phyloP scores from a whole-genome alignment of 2,113 vertebrate species.

The Leiothrix lutea region DNA sequence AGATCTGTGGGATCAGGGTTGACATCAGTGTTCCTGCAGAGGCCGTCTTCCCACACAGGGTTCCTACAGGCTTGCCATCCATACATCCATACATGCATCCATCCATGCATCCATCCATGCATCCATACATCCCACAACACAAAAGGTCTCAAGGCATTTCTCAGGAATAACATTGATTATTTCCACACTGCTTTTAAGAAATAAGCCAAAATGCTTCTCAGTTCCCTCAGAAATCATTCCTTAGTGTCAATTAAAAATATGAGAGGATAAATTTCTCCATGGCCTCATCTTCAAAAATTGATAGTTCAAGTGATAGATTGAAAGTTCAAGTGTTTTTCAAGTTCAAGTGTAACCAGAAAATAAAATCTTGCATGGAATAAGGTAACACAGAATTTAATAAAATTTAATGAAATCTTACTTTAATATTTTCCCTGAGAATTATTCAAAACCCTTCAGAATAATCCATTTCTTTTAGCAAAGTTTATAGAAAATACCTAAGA shows the following conservation, averaged over 20 bases:
- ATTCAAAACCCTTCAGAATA: not conserved
- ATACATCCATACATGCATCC: no score
- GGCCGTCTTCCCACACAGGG: rapidly evolving
- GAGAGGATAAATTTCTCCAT: not conserved
- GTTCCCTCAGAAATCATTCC: not conserved
- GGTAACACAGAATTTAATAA: not conserved
- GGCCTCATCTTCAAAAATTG: not conserved
- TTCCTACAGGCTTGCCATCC: rapidly evolving
- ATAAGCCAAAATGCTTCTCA: not conserved
- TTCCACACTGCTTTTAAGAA: not conserved
- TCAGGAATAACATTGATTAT: not conserved
- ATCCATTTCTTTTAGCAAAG: not conserved
- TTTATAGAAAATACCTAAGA: not conserved
- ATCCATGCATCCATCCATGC: not conserved
- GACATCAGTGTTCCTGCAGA: not conserved
- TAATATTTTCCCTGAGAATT: not conserved
- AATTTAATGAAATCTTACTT: not conserved
- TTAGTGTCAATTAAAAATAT: not conserved
- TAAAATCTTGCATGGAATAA: not conserved
- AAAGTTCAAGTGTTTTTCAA: not conserved
- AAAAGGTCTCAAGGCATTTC: not conserved
- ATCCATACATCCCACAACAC: not conserved
- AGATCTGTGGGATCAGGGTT: not conserved
- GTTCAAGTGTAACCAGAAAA: not conserved
- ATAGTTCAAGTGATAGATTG: no score